Conservation (phyloP, 2,113 vertebrate genomes). For the Ciconia maguari region DNA sequence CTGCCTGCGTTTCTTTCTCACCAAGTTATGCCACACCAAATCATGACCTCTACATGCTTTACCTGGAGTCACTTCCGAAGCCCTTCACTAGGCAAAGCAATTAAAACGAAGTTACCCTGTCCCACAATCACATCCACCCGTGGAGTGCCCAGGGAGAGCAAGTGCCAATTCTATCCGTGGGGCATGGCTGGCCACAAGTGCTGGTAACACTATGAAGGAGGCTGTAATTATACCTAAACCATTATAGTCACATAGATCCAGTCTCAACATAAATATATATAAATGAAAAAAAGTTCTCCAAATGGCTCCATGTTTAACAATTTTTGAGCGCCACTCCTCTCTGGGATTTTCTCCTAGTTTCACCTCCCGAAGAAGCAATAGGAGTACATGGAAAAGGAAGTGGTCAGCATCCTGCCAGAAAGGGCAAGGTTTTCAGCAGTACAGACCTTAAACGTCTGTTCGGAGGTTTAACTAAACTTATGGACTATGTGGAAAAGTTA, state of each 20-base stretch:
- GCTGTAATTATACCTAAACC: constrained; percentile 65
- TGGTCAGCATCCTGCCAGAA: background rate
- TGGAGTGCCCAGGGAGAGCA: background rate
- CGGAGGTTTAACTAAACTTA: background rate
- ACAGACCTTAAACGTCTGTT: background rate
- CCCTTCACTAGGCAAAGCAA: constrained; percentile 6
- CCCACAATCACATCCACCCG: constrained; percentile 40
- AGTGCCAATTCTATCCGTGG: constrained; percentile 42
- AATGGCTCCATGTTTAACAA: background rate
- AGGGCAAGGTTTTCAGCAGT: background rate
- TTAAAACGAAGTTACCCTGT: constrained; percentile 18
- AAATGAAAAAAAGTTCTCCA: constrained; percentile 41
- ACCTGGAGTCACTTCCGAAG: background rate
- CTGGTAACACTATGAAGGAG: constrained; percentile 31
- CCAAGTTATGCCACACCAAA: background rate
- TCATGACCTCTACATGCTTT: background rate
- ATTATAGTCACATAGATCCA: constrained; percentile 52
- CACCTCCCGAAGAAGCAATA: background rate
- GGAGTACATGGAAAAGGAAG: background rate
- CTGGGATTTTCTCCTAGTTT: background rate
- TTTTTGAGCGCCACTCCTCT: background rate
- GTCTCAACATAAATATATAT: constrained; percentile 64
- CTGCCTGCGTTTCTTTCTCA: background rate
- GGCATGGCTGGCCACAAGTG: background rate
- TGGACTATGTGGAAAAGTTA: accelerated